Conservation (phyloP, 2,888 invertebrate species). For the Acanthosepion lycidas region DNA sequence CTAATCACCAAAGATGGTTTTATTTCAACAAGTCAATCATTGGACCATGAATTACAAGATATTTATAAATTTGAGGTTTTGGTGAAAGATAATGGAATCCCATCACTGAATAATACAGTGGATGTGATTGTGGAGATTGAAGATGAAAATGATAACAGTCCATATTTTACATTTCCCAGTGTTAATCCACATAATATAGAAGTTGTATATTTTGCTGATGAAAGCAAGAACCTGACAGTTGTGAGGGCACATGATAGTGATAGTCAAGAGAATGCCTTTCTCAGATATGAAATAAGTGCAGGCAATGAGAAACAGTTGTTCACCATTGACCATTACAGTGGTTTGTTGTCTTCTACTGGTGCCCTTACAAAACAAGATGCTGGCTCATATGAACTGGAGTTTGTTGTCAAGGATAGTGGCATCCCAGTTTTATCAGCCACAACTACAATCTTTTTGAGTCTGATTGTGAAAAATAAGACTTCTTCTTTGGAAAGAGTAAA, state of each 20-base stretch:
- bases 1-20: neutral
- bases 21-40: slow-evolving; percentile 8
- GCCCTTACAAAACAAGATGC: slow-evolving; percentile 33
- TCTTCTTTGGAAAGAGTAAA: slow-evolving; percentile 9
- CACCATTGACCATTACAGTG: neutral
- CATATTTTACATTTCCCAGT: slow-evolving; percentile 23
- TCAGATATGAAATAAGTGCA: neutral
- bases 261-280: slow-evolving; percentile 33
- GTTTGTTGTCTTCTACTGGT: slow-evolving; percentile 33
- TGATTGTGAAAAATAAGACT: neutral
- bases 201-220: neutral
- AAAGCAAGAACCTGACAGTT: slow-evolving; percentile 11
- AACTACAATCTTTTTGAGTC: slow-evolving; percentile 9
- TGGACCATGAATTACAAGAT: slow-evolving; percentile 33
- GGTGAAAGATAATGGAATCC: neutral
- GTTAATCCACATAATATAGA: neutral
- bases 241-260: slow-evolving; percentile 33
- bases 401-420: neutral
- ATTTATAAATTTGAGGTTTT: slow-evolving; percentile 33
- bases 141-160: slow-evolving; percentile 33
- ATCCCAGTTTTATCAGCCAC: neutral
- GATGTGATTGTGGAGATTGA: slow-evolving; percentile 33
- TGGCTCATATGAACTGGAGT: slow-evolving; percentile 13
- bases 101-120: slow-evolving; percentile 23
- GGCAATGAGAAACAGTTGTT: slow-evolving; percentile 33